Evolutionary conservation across 2,797 vertebrate species (phyloP), one percentile per base, ranked within the genome.

Genomic region (Pangasius krempfi): DNA sequence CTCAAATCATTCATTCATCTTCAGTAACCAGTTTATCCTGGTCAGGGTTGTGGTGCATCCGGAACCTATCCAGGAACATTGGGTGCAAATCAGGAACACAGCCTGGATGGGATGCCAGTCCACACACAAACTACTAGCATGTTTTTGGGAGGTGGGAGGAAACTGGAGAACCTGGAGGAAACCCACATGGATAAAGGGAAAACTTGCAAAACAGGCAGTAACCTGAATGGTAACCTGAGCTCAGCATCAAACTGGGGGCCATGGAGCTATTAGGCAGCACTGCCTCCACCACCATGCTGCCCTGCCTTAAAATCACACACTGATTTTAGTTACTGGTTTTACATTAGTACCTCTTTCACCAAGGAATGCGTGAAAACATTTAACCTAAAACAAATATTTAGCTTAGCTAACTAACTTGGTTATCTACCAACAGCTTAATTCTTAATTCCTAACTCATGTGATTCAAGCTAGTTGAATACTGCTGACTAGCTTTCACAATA

Each of bases 181-280:
- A 62, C 56, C 10, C 12, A 79, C n/a, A 81, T 81, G 33, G 14
- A 33, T 30, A 79, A 30, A 1, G 18, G 20, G 12, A 40, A 22
- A 40, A 37, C 33, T 56, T 58, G 10, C 33, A 27, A 58, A 81
- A 81, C 9, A 81, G 10, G 18, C 18, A 40, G 33, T 30, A 79
- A 79, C n/a, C n/a, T 79, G 56, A 81, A 10, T 20, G 40, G 33
- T 30, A 79, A 79, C n/a, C n/a, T 79, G 56, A 81, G 20, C 54
- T 40, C 16, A 78, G 6, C 8, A 78, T 54, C 75, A 79, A 54
- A 54, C 33, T 60, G 33, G 33, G 22, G 30, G 12, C 22, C 7
- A 25, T 58, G 30, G 9, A 58, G 14, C 20, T 37, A 30, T 37
- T 58, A 12, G 9, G 3, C 18, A 33, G 52, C 37, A 56, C 56